Percentiles rank a stretch among this genome's conserved stretches.
Evolutionary conservation across 2,113 vertebrate species (phyloP).

Genomic region (Potamarius usumacintae): DNA sequence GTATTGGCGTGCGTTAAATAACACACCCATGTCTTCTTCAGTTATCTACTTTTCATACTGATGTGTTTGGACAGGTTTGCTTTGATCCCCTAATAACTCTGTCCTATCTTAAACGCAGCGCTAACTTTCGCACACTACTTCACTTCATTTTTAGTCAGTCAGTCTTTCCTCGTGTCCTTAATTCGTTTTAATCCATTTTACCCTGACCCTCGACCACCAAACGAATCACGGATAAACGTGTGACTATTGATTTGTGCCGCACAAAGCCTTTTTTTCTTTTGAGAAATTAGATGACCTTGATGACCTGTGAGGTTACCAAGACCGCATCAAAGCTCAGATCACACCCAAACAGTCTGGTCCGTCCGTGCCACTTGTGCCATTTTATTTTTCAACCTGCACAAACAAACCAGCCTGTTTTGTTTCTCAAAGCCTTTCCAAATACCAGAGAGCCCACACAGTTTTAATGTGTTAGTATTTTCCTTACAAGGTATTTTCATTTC

Average conservation of each 20-base stretch:
- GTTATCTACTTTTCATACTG: neutral
- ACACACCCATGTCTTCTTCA: neutral
- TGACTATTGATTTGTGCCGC: neutral
- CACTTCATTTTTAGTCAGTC: neutral
- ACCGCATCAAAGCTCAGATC: conserved; percentile 14
- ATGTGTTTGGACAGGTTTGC: neutral
- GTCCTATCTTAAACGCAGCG: neutral
- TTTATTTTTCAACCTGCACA: conserved; percentile 14
- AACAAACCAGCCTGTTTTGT: conserved; percentile 33
- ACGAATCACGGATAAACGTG: neutral
- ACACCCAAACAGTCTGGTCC: conserved; percentile 25
- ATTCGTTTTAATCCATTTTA: neutral
- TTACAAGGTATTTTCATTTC: conserved; percentile 20
- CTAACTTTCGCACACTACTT: neutral
- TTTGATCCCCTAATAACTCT: neutral
- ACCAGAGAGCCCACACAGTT: conserved; percentile 20
- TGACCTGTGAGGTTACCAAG: conserved; percentile 1
- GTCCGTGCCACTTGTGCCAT: neutral
- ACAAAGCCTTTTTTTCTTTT: neutral
- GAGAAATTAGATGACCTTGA: neutral
- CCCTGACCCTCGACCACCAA: neutral
- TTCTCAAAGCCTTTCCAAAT: conserved; percentile 19
- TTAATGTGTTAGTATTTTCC: conserved; percentile 26
- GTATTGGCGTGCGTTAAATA: neutral
- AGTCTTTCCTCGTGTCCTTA: neutral